A percentile compares a stretch with the other conserved stretches of the same genome.
Evolutionary conservation across 23 tunicate species (phyloP).

Genomic region (Trididemnum clinides): DNA sequence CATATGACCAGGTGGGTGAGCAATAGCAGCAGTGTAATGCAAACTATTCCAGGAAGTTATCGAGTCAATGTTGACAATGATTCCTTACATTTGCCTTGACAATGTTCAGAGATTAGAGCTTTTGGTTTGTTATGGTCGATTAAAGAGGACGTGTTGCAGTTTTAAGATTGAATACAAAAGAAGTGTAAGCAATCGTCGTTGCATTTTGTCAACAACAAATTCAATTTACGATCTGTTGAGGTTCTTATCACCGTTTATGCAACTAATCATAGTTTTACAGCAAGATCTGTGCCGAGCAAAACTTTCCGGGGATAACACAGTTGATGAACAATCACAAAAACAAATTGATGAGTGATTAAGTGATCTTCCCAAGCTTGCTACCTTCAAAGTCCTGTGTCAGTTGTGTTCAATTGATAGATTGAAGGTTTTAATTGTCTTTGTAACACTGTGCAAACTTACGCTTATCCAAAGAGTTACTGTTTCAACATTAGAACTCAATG

Average conservation of each 20-base stretch:
- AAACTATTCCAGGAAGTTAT: neutral
- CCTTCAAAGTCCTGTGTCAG: too few relatives aligned
- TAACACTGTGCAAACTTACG: neutral
- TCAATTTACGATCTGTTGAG: constrained; percentile 37
- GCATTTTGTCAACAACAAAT: constrained; percentile 3
- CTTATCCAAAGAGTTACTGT: neutral
- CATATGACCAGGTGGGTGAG: constrained; percentile 13
- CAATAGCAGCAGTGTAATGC: neutral
- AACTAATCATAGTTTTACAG: neutral
- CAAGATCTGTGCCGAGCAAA: neutral
- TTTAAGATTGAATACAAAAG: neutral
- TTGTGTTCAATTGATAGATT: too few relatives aligned
- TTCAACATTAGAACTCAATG: constrained; percentile 24
- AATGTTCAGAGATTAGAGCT: neutral
- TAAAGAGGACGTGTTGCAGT: neutral
- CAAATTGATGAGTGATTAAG: neutral
- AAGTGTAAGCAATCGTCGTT: neutral
- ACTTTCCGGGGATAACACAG: constrained; percentile 28
- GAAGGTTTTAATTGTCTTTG: too few relatives aligned
- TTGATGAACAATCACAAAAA: neutral
- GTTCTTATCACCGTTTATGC: constrained; percentile 31
- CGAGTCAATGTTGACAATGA: neutral
- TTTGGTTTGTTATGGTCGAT: neutral
- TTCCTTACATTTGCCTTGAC: neutral
- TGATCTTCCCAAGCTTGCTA: neutral